Base-by-base conservation (phyloP, 2,888 invertebrate species). In the Halocaridina rubra region DNA sequence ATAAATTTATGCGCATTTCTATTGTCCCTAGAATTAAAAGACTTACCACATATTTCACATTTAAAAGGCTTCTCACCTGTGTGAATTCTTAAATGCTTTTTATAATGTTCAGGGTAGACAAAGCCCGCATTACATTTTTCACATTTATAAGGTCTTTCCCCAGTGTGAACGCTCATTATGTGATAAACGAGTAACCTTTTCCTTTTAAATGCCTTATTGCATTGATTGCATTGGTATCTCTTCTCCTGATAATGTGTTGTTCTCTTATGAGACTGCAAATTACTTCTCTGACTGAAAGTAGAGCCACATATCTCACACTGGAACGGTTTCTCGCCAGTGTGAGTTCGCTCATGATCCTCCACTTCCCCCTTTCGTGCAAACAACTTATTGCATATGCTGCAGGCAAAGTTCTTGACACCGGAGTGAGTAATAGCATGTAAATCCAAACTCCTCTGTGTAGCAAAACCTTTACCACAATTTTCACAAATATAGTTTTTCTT, bases 21-120 rank as follows among this genome's bases (percentile, higher is more conserved):
- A 76, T 96, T 96, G 91, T 96, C 96, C 84, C 95, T 93, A 10
- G 95, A 95, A 90, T 94, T 95, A 91, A 96, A 96, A 76, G 94
- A 93, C 90, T 96, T 96, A 77, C 95, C 95, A 91, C 96, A 96
- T 19, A 94, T 94, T 92, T 88, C 87, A 69, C 88, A 88, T 57
- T 69, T 80, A 67, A 81, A 88, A n/a, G 88, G 88, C 64, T 88
- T 88, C 74, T 88, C 88, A 3, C 88, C 88, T 7, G 88, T 88
- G 29, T 88, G 88, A 19, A 88, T 88, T 64, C 86, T 46, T 46
- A 88, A 59, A 32, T 88, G 88, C 61, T 88, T 88, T 64, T 86
- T 88, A 39, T 84, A 86, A 53, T 88, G 88, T 59, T 88, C 86
- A 22, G 88, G 88, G 30, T 88, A 88, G 3, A 88, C 86, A 80